phyloP scores from a whole-genome alignment of 2,113 vertebrate species.

The Catharus minimus region DNA sequence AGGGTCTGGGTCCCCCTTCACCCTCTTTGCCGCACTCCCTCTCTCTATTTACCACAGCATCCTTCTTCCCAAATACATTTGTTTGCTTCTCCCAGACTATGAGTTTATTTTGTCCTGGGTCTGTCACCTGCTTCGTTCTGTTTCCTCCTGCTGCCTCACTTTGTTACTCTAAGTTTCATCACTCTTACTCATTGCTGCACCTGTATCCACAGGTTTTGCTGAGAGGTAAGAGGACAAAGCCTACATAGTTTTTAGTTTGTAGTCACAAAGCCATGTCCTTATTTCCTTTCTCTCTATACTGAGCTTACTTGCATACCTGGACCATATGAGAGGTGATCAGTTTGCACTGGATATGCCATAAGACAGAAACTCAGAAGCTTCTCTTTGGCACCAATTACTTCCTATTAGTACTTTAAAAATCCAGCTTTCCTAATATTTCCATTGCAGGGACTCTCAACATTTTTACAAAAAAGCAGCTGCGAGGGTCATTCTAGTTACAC shows the following conservation, averaged over 20 bases:
- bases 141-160: not conserved
- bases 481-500: not conserved
- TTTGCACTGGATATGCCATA: not conserved
- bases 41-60: not conserved
- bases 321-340: not conserved
- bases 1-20: not conserved
- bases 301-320: not conserved
- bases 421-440: not conserved
- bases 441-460: not conserved
- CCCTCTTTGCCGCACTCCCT: not conserved
- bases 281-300: not conserved
- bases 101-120: not conserved
- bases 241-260: rapidly evolving
- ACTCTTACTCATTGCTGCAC: not conserved
- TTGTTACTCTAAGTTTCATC: not conserved
- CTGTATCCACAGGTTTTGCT: not conserved
- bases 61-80: not conserved
- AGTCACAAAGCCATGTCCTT: not conserved
- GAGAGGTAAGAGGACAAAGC: not conserved
- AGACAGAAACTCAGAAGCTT: not conserved
- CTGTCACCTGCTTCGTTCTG: not conserved
- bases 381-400: not conserved
- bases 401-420: not conserved
- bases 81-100: rapidly evolving
- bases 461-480: not conserved